Conservation (phyloP, 1,140 invertebrate species). For the Leptinotarsa undecemlineata region DNA sequence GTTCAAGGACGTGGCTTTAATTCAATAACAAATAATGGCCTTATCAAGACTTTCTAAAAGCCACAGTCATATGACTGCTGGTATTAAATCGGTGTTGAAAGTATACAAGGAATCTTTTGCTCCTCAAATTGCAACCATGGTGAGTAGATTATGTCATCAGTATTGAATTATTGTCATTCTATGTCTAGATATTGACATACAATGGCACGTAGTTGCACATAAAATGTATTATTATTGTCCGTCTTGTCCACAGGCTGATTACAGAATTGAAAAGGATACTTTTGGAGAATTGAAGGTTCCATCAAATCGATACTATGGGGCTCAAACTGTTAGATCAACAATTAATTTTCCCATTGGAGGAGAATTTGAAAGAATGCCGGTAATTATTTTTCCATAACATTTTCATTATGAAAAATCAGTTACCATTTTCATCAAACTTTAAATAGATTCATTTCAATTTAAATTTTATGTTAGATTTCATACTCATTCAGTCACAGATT, state of each 20-base stretch:
- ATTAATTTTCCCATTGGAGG: conserved; percentile 99
- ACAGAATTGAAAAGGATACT: conserved; percentile 83
- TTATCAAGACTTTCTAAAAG: conserved; percentile 31
- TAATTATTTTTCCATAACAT: conserved; percentile 56
- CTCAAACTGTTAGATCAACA: conserved; percentile 92
- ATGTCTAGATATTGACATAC: background rate
- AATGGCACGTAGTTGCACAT: too few relatives aligned
- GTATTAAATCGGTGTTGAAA: conserved; percentile 17
- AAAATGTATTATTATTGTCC: conserved; percentile 11
- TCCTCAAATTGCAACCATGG: conserved; percentile 38
- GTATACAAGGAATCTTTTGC: conserved; percentile 26
- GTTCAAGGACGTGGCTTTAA: conserved; percentile 29
- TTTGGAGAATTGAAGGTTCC: conserved; percentile 95
- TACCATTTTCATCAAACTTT: too few relatives aligned
- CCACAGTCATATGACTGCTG: conserved; percentile 26
- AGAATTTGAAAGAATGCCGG: conserved; percentile 88
- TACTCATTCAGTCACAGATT: too few relatives aligned
- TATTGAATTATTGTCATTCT: background rate
- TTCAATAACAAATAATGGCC: conserved; percentile 29
- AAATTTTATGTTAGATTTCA: too few relatives aligned
- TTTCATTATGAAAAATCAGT: too few relatives aligned
- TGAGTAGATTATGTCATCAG: conserved; percentile 48
- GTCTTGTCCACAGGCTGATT: conserved; percentile 46
- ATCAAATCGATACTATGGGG: conserved; percentile 93
- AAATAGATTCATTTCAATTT: too few relatives aligned